Base-by-base conservation (phyloP, 2,113 vertebrate species). In the Arenaria interpres region DNA sequence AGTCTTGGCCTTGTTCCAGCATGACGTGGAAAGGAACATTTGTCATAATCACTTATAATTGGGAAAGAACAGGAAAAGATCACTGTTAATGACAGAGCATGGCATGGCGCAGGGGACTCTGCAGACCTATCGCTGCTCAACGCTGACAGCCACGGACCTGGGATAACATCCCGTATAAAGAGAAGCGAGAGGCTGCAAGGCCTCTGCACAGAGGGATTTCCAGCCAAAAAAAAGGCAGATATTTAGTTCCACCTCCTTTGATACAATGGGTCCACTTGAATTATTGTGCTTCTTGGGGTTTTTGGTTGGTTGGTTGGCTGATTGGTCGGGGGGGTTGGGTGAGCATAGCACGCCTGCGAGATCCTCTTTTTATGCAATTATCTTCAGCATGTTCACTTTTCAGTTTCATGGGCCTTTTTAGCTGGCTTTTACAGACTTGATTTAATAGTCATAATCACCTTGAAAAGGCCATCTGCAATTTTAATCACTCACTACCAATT, bases 401-500 rank as follows among this genome's bases (percentile, higher is more conserved):
- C 41, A 68, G 62, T 93, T 93, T 73, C 92, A 80, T 6, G 74
- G 75, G 73, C 17, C 64, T 76, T 90, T 93, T 74, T 33, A 90
- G 88, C 88, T 54, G 37, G 77, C 89, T 97, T 96, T 97, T 94
- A 89, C 71, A 87, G 94, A 77, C 79, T 79, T 93, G 71, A 97
- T 97, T 98, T 98, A 96, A 96, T 91, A 97, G 96, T 96, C 96
- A 95, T 97, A 92, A 94, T 85, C 96, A 97, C 89, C 89, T 74
- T 92, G 97, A 96, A 96, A 97, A 98, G 97, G 91, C 85, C 89
- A 97, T 96, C 97, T 96, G 73, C 95, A 95, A 86, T 96, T 98
- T 96, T 98, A 98, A 98, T 98, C 95, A 96, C 94, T 93, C 91
- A 48, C 89, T 94, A 73, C 93, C 95, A 97, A 98, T 94, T 96